Percentiles rank a stretch among this genome's conserved stretches.
Conservation (phyloP, 2,888 invertebrate species). For the Nomada flava region DNA sequence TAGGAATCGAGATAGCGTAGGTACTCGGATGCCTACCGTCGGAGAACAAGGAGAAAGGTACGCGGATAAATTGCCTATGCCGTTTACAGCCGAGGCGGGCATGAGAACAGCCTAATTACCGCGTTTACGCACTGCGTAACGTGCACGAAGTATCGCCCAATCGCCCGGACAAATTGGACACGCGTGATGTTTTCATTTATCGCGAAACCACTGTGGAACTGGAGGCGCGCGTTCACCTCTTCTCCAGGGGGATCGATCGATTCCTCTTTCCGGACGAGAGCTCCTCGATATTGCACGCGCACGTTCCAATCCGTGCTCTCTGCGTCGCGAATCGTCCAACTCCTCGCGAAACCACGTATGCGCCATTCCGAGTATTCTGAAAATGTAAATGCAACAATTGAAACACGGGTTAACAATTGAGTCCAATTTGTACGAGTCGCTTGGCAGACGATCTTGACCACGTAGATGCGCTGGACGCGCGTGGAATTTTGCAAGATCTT, state of each 20-base stretch:
- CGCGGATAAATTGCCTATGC: conserved; percentile 65
- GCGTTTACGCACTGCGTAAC: conserved; percentile 60
- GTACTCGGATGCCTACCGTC: conserved; percentile 50
- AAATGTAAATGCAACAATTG: conserved; percentile 30
- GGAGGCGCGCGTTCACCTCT: background rate
- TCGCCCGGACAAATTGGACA: conserved; percentile 62
- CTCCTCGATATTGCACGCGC: background rate
- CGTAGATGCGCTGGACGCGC: background rate
- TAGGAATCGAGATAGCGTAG: conserved; percentile 56
- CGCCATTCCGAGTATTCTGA: conserved; percentile 18
- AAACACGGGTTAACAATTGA: conserved; percentile 37
- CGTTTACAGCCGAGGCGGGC: conserved; percentile 54
- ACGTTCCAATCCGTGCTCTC: background rate
- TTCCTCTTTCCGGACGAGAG: too few species aligned
- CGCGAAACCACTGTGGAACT: background rate
- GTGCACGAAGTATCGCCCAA: conserved; percentile 48
- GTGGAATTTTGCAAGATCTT: conserved; percentile 38
- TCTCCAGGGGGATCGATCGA: too few species aligned
- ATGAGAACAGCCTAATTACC: conserved; percentile 63
- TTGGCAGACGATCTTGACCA: conserved; percentile 8
- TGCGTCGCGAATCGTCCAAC: background rate
- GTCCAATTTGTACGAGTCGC: conserved; percentile 26
- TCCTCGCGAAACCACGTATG: background rate
- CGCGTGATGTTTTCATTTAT: conserved; percentile 54
- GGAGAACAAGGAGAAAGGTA: conserved; percentile 66